Conservation (phyloP, 2,888 invertebrate genomes). For the Cylindroiulus punctatus region DNA sequence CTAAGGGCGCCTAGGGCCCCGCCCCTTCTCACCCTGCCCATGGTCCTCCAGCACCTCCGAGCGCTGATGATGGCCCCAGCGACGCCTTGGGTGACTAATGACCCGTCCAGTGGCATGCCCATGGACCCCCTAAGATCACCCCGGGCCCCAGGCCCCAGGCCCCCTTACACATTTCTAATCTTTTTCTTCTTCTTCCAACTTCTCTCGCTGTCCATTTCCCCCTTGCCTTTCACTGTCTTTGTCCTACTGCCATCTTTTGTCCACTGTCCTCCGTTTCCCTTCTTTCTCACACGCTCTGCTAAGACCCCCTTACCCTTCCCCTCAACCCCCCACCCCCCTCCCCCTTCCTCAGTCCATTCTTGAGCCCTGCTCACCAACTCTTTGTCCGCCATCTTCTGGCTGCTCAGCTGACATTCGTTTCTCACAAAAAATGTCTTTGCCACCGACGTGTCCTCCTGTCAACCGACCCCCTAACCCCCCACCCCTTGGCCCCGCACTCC, state of each 20-base stretch:
- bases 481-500: neutral
- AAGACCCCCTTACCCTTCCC: neutral
- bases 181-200: neutral
- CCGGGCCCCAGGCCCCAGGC: neutral
- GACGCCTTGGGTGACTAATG: conserved; percentile 1
- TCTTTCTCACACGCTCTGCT: neutral
- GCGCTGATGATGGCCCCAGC: neutral
- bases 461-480: neutral
- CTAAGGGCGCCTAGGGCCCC: neutral
- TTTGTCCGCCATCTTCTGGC: conserved; percentile 37
- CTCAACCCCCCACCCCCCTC: neutral
- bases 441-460: conserved; percentile 39
- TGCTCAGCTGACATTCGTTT: conserved; percentile 15
- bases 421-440: neutral
- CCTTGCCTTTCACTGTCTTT: conserved; percentile 29
- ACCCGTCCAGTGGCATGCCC: neutral
- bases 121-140: neutral
- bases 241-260: conserved; percentile 25
- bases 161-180: neutral
- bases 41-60: neutral
- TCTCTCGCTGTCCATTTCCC: conserved; percentile 15
- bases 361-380: neutral
- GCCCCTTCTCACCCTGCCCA: neutral
- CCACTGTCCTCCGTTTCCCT: neutral
- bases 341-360: neutral